These are phyloP conservation scores for Drosophila barbarae DNA, from an alignment of 2,888 invertebrate species.

Conservation along the genomic window DNA sequence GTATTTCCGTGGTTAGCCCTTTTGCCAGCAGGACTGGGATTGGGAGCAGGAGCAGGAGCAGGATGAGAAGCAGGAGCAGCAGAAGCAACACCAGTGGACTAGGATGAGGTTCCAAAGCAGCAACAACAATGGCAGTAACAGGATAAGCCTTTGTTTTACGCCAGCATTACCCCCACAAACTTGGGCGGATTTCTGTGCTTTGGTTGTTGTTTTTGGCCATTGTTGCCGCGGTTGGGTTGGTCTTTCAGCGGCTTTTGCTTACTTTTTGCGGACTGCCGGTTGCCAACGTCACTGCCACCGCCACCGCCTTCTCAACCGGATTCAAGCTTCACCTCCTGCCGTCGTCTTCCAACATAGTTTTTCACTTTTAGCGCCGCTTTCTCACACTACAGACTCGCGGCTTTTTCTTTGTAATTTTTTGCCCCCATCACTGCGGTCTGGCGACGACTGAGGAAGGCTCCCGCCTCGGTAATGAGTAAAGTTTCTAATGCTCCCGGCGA, in stretches of 20 bases:
- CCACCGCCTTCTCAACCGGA: conserved; percentile 1
- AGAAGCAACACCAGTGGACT: not conserved
- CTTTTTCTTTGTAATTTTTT: conserved; percentile 22
- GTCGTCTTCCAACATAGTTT: conserved; percentile 69
- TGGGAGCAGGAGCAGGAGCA: conserved; percentile 1
- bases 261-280: conserved; percentile 41
- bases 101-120: conserved; percentile 5
- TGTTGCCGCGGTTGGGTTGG: conserved; percentile 38
- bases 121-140: conserved; percentile 55
- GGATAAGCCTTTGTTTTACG: conserved; percentile 75
- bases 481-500: conserved; percentile 72
- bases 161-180: conserved; percentile 75
- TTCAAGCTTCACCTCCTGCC: conserved; percentile 3
- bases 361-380: conserved; percentile 63
- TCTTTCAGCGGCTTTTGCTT: conserved; percentile 66
- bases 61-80: not conserved
- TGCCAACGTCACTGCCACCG: not conserved
- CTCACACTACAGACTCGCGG: conserved; percentile 18
- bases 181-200: conserved; percentile 66
- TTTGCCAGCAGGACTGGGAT: conserved; percentile 37
- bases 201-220: conserved; percentile 23
- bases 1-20: conserved; percentile 66
- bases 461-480: conserved; percentile 70
- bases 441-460: conserved; percentile 60
- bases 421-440: conserved; percentile 58